These are phyloP conservation scores for Bostrychus sinensis DNA, from an alignment of 2,113 vertebrate species.

Conservation along the genomic window DNA sequence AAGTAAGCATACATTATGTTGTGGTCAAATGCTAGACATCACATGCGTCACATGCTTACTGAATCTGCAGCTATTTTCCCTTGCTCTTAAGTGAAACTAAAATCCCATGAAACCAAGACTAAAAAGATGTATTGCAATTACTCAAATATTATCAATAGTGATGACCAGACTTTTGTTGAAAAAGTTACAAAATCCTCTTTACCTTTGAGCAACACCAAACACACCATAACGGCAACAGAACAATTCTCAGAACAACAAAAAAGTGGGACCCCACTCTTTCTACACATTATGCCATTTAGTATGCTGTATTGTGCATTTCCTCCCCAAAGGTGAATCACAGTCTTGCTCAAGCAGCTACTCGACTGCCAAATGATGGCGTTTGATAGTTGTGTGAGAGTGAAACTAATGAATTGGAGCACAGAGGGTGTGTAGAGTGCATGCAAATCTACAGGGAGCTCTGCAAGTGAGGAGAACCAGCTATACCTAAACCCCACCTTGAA, in stretches of 20 bases:
- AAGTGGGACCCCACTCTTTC: constrained; percentile 9
- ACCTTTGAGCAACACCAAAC: too few relatives aligned
- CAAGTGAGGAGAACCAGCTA: constrained; percentile 48
- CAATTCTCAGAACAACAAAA: too few relatives aligned
- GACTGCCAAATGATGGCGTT: constrained; percentile 51
- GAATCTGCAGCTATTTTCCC: too few relatives aligned
- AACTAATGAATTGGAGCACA: constrained; percentile 69
- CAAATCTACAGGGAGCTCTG: constrained; percentile 51
- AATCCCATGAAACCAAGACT: too few relatives aligned
- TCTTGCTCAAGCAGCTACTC: constrained; percentile 44
- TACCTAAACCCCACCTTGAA: constrained; percentile 65
- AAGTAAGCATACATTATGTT: too few relatives aligned
- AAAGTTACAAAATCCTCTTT: background rate
- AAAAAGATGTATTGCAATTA: background rate
- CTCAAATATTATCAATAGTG: too few relatives aligned
- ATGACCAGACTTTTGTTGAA: constrained; percentile 13
- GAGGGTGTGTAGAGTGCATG: constrained; percentile 50
- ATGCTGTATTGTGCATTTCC: constrained; percentile 47
- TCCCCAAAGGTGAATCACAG: constrained; percentile 53
- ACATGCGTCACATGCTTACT: too few relatives aligned
- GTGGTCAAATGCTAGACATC: too few relatives aligned
- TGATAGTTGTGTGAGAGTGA: constrained; percentile 65
- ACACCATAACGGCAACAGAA: background rate
- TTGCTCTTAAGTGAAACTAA: too few relatives aligned
- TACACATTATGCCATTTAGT: constrained; percentile 53